phyloP scores from a whole-genome alignment of 2,888 invertebrate species.

The Orchestes rusci region DNA sequence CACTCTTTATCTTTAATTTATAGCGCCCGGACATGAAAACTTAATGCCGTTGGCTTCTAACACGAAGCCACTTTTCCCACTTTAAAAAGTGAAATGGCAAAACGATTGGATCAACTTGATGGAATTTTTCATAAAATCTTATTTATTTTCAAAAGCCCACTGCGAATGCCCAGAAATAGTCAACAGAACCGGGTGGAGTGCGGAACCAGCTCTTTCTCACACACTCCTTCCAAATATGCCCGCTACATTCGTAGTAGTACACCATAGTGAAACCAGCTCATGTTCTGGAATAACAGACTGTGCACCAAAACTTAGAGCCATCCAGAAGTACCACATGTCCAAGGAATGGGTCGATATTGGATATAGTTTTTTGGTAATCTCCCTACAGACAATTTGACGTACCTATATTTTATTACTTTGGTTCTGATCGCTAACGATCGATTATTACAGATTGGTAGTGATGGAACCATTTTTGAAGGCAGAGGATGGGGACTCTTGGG shows the following conservation, averaged over 20 bases:
- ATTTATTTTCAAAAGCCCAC: too few species aligned
- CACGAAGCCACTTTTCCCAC: constrained; percentile 7
- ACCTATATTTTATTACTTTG: neutral
- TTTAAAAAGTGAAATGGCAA: too few species aligned
- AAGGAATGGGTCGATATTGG: constrained; percentile 39
- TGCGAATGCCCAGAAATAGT: constrained; percentile 39
- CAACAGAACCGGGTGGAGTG: constrained; percentile 42
- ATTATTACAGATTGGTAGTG: constrained; percentile 51
- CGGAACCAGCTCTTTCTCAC: constrained; percentile 33
- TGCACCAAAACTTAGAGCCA: constrained; percentile 37
- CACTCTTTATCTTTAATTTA: constrained; percentile 7
- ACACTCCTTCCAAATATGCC: constrained; percentile 31
- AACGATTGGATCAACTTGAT: too few species aligned
- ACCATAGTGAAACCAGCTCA: constrained; percentile 41
- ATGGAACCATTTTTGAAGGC: constrained; percentile 60
- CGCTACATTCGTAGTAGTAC: constrained; percentile 41
- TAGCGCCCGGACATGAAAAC: constrained; percentile 8
- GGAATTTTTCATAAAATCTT: too few species aligned
- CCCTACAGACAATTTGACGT: neutral
- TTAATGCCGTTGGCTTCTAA: constrained; percentile 5
- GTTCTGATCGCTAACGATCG: too few species aligned
- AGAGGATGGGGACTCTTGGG: constrained; percentile 56
- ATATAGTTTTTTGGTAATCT: constrained; percentile 41
- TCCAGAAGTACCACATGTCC: constrained; percentile 41
- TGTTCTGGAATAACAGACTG: constrained; percentile 41